Evolutionary conservation across 2,797 vertebrate genomes (phyloP).

Genomic region (Zenarchopterus dispar): DNA sequence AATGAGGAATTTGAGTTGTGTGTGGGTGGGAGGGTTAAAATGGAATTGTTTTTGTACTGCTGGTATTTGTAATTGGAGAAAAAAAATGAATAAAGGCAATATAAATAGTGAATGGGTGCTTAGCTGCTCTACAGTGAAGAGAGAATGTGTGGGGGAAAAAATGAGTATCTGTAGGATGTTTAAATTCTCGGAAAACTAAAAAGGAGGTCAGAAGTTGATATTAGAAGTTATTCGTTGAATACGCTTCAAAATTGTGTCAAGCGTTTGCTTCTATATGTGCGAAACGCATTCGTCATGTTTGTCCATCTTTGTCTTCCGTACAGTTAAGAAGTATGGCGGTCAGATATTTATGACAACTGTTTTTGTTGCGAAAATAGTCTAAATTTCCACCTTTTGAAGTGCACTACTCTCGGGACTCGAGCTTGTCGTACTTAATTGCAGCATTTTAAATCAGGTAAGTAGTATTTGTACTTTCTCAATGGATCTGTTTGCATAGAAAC

Average conservation of each 20-base stretch:
- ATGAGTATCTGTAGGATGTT: neutral
- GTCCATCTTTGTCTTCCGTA: slow-evolving; percentile 55
- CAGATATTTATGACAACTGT: slow-evolving; percentile 41
- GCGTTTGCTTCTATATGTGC: too few relatives aligned
- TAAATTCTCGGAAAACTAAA: neutral
- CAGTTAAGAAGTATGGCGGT: slow-evolving; percentile 61
- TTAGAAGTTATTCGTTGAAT: too few relatives aligned
- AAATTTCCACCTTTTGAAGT: neutral
- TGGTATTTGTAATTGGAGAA: slow-evolving; percentile 75
- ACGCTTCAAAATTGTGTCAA: neutral
- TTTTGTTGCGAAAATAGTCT: slow-evolving; percentile 36
- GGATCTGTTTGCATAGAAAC: slow-evolving; percentile 5
- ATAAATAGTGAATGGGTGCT: slow-evolving; percentile 34
- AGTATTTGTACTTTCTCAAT: rapidly evolving
- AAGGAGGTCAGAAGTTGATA: too few relatives aligned
- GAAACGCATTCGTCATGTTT: slow-evolving; percentile 28
- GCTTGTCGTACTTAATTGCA: neutral
- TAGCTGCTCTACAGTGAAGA: neutral
- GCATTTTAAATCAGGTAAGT: slow-evolving; percentile 44
- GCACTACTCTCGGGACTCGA: rapidly evolving
- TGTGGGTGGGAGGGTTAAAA: slow-evolving; percentile 35
- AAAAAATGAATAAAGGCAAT: slow-evolving; percentile 79
- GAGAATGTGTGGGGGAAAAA: neutral
- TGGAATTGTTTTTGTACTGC: slow-evolving; percentile 69
- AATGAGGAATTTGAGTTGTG: slow-evolving; percentile 67